Conservation (phyloP, 2,888 invertebrate species). For the Drosophila peninsularis region DNA sequence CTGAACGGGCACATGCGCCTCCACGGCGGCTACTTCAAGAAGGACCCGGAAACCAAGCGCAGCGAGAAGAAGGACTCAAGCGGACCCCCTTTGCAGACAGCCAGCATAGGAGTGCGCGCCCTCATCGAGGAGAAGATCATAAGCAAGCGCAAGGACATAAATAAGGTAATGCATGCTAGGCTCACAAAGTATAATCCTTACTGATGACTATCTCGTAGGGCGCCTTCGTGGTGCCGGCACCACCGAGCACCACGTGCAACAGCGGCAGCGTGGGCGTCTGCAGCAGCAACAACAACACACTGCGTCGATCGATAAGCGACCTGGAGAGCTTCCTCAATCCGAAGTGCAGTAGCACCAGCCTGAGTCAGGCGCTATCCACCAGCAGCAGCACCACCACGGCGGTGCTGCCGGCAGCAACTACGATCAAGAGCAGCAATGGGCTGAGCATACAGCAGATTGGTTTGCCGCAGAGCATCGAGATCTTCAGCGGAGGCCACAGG, state of each 20-base stretch:
- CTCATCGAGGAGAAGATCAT: constrained; percentile 97
- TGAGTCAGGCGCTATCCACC: constrained; percentile 55
- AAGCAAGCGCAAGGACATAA: constrained; percentile 88
- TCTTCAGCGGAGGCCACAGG: constrained; percentile 73
- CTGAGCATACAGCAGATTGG: constrained; percentile 81
- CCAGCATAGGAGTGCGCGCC: constrained; percentile 94
- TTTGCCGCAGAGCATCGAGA: constrained; percentile 81
- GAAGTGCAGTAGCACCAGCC: constrained; percentile 69
- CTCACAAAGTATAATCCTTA: neutral
- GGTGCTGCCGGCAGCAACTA: constrained; percentile 76
- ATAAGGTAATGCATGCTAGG: constrained; percentile 72
- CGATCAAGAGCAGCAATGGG: constrained; percentile 71
- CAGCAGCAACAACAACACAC: constrained; percentile 68
- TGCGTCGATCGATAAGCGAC: constrained; percentile 82
- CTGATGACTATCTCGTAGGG: constrained; percentile 69
- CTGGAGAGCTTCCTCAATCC: constrained; percentile 84
- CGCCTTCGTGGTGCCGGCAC: constrained; percentile 85
- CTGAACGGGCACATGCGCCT: constrained; percentile 99
- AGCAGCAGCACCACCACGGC: constrained; percentile 73
- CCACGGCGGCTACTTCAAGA: constrained; percentile 98
- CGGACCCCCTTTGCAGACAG: constrained; percentile 95
- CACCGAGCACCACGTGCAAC: constrained; percentile 77
- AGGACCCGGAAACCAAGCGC: constrained; percentile 95
- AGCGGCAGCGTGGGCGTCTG: constrained; percentile 10
- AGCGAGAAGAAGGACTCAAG: constrained; percentile 92